These are phyloP conservation scores for Labrus mixtus DNA, from an alignment of 2,113 vertebrate species.

Conservation along the genomic window DNA sequence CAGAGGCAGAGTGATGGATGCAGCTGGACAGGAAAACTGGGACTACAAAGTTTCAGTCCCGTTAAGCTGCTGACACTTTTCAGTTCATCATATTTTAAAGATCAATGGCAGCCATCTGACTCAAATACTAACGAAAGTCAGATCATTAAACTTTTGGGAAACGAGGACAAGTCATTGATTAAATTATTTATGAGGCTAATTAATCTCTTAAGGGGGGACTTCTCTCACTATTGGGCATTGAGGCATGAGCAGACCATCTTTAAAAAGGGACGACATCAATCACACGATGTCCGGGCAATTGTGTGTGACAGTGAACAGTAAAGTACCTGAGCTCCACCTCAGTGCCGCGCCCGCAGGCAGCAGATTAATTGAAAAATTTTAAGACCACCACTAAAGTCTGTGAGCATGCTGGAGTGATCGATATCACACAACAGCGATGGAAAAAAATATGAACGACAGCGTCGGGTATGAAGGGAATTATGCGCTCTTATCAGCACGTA, in stretches of 20 bases:
- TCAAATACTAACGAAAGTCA: constrained; percentile 77
- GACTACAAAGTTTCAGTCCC: constrained; percentile 57
- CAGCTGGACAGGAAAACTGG: constrained; percentile 38
- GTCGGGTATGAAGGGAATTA: background rate
- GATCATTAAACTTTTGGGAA: constrained; percentile 81
- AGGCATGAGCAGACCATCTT: constrained; percentile 61
- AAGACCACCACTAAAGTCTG: constrained; percentile 39
- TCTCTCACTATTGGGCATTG: constrained; percentile 54
- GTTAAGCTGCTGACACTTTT: constrained; percentile 74
- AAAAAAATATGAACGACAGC: constrained; percentile 5
- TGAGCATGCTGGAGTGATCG: constrained; percentile 39
- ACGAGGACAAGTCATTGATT: constrained; percentile 80
- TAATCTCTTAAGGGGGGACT: constrained; percentile 75
- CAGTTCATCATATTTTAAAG: constrained; percentile 68
- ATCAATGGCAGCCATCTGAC: constrained; percentile 77
- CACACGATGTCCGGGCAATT: constrained; percentile 58
- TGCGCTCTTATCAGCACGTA: constrained; percentile 11
- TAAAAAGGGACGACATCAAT: constrained; percentile 65
- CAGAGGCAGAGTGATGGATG: constrained; percentile 47
- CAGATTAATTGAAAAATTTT: constrained; percentile 64
- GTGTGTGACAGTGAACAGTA: constrained; percentile 65
- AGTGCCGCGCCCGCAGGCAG: constrained; percentile 35
- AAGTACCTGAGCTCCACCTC: constrained; percentile 69
- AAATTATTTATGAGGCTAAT: constrained; percentile 81
- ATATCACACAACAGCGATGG: constrained; percentile 21